A percentile compares a stretch with the other conserved stretches of the same genome.
Conservation (phyloP, 2,113 vertebrate species). For the Etheostoma cragini region DNA sequence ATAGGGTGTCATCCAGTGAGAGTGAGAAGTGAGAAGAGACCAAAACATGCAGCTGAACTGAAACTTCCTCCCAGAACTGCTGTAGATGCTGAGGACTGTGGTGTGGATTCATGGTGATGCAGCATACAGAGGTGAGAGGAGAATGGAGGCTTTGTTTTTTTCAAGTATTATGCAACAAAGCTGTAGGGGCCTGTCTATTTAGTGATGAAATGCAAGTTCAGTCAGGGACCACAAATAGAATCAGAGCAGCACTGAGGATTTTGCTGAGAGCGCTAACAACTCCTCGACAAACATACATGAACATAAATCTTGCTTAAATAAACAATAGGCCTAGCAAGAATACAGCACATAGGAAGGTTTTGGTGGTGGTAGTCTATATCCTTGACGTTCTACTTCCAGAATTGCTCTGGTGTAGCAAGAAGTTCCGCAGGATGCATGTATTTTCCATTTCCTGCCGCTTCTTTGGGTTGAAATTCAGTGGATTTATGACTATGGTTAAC, state of each 20-base stretch:
- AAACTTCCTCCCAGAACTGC: background rate
- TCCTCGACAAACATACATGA: background rate
- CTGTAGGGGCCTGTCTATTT: background rate
- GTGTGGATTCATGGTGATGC: background rate
- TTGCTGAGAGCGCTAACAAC: background rate
- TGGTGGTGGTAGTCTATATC: background rate
- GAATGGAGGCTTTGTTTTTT: background rate
- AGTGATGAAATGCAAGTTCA: background rate
- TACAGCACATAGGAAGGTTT: background rate
- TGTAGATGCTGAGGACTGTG: background rate
- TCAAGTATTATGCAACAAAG: background rate
- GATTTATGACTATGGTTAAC: too few species aligned
- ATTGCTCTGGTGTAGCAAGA: too few species aligned
- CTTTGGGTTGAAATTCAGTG: too few species aligned
- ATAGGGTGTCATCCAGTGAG: constrained; percentile 7
- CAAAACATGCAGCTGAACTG: constrained; percentile 12
- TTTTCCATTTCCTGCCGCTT: too few species aligned
- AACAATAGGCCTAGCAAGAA: background rate
- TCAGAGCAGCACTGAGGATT: background rate
- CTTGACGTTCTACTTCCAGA: too few species aligned
- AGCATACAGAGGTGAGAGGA: background rate
- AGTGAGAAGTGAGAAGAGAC: constrained; percentile 8
- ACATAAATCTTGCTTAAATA: background rate
- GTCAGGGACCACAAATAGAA: background rate
- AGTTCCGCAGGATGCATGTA: too few species aligned